Evolutionary conservation across 2,797 vertebrate genomes (phyloP), one percentile per base, ranked within the genome.

Genomic region (Chelmon rostratus): DNA sequence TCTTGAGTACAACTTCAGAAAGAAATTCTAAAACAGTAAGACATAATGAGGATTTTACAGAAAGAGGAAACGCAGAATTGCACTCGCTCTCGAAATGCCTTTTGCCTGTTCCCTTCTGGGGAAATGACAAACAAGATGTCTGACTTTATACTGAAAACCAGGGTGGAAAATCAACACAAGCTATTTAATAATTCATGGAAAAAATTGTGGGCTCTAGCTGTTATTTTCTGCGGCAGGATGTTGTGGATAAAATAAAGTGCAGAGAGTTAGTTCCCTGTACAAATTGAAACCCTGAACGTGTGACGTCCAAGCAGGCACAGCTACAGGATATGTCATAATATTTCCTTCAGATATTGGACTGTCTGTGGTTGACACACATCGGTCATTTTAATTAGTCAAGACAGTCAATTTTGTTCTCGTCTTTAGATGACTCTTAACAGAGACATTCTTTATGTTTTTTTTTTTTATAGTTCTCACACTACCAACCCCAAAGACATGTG

Each of bases 111-210:
- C 18, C 37, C 5, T 18, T 28, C 28, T n/a, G 63, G 81, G 73
- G 54, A 83, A 86, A 59, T 76, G 64, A 71, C 16, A 54, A 57
- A 65, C 46, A 6, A 23, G 16, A 54, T 13, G 40, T 76, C 62
- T 66, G 50, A 58, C 35, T 38, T 33, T 10, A 54, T 49, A 35
- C 37, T 54, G 53, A 40, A 84, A 46, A 8, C 13, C 3, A 15
- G 7, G 11, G 5, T 38, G 82, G 71, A 77, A 76, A 74, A 75
- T 67, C 31, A 21, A 23, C 64, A 37, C 21, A 28, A 62, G 37
- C 19, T 33, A 0, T 49, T 37, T 5, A 56, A 3, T 23, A 57
- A 68, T 23, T 69, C 25, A 19, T 40, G n/a, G 69, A 54, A 78
- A 68, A 59, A 21, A 6, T 7, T 58, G 8, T 46, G 28, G 8